Evolutionary conservation across 2,888 invertebrate species (phyloP).

Genomic region (Standfussiana lucernea): DNA sequence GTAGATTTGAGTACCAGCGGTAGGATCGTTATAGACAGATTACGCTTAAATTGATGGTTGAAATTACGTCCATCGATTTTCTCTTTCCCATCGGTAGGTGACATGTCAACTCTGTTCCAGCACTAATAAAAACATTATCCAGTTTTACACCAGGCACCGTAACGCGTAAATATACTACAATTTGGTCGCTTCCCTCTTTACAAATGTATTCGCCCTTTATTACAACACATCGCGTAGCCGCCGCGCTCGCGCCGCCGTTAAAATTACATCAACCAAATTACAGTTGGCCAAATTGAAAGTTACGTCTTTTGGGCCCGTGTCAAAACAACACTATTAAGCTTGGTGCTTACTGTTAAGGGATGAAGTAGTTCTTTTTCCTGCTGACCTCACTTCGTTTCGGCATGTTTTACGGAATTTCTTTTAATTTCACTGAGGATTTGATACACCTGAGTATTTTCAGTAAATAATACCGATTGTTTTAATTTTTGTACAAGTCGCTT

Average conservation of each 20-base stretch:
- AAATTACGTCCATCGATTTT: neutral
- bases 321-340: conserved; percentile 52
- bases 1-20: neutral
- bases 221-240: conserved; percentile 53
- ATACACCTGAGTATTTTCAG: neutral
- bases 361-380: neutral
- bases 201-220: conserved; percentile 65
- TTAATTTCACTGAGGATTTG: neutral
- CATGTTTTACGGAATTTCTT: too few relatives aligned
- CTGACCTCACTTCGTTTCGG: neutral
- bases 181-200: conserved; percentile 48
- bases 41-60: neutral
- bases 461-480: neutral
- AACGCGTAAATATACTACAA: conserved; percentile 44
- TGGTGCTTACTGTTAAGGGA: conserved; percentile 12
- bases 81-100: neutral
- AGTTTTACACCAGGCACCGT: conserved; percentile 48
- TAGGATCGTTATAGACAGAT: neutral
- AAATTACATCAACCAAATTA: conserved; percentile 69
- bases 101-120: neutral
- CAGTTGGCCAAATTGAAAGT: conserved; percentile 62
- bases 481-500: neutral
- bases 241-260: conserved; percentile 57
- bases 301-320: conserved; percentile 48
- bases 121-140: conserved; percentile 40